Evolutionary conservation across 2,888 invertebrate species (phyloP).

Genomic region (Melanostoma scalare): DNA sequence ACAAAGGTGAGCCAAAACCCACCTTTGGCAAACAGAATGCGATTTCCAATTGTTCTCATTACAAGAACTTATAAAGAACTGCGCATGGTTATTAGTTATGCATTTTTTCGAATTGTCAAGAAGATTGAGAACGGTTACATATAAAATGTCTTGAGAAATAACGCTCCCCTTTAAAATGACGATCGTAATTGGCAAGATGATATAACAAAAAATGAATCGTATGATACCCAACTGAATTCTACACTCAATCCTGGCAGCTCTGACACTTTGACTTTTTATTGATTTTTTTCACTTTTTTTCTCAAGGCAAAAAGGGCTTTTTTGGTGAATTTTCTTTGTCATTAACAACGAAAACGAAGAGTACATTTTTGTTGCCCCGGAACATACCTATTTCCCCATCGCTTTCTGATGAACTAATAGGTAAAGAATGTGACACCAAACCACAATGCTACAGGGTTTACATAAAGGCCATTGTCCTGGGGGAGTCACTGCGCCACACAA

Average conservation of each 20-base stretch:
- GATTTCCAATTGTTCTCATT: too few species aligned
- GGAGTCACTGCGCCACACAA: neutral
- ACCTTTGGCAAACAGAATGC: too few species aligned
- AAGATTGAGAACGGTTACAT: too few species aligned
- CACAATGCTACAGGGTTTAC: slow-evolving; percentile 14
- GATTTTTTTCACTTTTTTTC: slow-evolving; percentile 15
- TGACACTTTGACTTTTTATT: slow-evolving; percentile 15
- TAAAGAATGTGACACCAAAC: slow-evolving; percentile 24
- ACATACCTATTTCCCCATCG: slow-evolving; percentile 25
- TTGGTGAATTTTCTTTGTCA: slow-evolving; percentile 1
- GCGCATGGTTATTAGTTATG: too few species aligned
- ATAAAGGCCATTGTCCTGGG: slow-evolving; percentile 40
- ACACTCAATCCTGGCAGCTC: slow-evolving; percentile 35
- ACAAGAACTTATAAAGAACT: too few species aligned
- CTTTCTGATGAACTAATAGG: slow-evolving; percentile 11
- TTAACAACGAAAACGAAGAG: slow-evolving; percentile 1
- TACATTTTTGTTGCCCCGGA: slow-evolving; percentile 19
- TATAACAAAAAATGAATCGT: too few species aligned
- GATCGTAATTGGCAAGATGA: too few species aligned
- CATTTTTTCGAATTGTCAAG: too few species aligned
- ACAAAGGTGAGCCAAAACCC: too few species aligned
- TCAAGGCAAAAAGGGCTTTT: neutral
- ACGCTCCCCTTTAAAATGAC: too few species aligned
- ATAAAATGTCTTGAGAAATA: too few species aligned
- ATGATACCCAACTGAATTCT: neutral